Percentiles rank a stretch among this genome's conserved stretches.
These are phyloP conservation scores for Meloidogyne exigua DNA, from an alignment of 1,140 invertebrate genomes.

Conservation along the genomic window DNA sequence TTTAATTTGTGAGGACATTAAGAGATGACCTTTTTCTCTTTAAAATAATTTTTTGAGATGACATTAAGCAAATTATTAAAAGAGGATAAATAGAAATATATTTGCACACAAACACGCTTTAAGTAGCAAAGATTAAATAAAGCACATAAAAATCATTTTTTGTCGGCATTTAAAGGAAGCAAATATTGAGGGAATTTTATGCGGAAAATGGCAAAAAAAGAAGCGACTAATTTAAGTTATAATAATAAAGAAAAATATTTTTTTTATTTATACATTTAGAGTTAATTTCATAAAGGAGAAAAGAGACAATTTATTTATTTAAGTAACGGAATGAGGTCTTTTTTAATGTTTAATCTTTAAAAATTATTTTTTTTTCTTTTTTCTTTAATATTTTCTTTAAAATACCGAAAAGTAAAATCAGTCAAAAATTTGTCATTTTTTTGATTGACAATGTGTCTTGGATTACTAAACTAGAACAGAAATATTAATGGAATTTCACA, in stretches of 20 bases:
- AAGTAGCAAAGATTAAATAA: background rate
- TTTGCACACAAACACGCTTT: background rate
- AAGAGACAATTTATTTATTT: background rate
- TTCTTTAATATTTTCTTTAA: no score
- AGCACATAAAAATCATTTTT: background rate
- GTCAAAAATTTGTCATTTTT: no score
- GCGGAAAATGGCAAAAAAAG: background rate
- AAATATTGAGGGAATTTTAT: constrained; percentile 1
- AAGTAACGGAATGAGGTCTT: background rate
- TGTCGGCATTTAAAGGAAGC: background rate
- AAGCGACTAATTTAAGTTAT: background rate
- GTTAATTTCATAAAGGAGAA: no score
- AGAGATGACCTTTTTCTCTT: no score
- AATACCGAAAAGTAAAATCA: background rate
- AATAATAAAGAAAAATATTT: background rate
- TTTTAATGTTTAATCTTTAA: background rate
- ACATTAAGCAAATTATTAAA: no score
- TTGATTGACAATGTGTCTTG: no score
- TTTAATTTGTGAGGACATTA: no score
- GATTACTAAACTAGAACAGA: no score
- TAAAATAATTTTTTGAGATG: no score
- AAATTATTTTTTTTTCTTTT: background rate
- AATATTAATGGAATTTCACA: no score
- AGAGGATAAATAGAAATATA: background rate
- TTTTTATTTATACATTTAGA: background rate